Percentiles rank a stretch among this genome's conserved stretches.
phyloP scores from a whole-genome alignment of 2,797 vertebrate species.

The Arvicola amphibius region DNA sequence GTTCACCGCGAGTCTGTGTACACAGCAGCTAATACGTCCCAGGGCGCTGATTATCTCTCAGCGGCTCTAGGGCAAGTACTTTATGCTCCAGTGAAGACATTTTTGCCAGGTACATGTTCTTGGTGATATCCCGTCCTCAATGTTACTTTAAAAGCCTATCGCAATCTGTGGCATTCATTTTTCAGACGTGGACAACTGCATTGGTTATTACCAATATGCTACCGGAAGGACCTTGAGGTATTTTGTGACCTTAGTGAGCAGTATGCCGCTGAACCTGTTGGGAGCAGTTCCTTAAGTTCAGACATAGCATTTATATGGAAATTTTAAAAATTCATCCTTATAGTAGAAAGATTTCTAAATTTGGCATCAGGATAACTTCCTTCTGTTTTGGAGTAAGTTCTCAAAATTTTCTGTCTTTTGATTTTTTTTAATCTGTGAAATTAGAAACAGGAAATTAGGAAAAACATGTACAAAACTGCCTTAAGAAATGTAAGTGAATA shows the following conservation, averaged over 20 bases:
- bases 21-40: conserved; percentile 84
- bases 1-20: conserved; percentile 81
- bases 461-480: conserved; percentile 34
- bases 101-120: conserved; percentile 86
- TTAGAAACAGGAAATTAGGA: background rate
- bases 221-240: conserved; percentile 64
- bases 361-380: conserved; percentile 50
- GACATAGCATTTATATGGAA: conserved; percentile 8
- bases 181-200: conserved; percentile 82
- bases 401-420: conserved; percentile 33
- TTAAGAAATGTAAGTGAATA: conserved; percentile 18
- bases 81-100: conserved; percentile 85
- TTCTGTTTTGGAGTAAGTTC: conserved; percentile 41
- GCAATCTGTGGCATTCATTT: conserved; percentile 83
- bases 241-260: conserved; percentile 12
- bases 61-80: conserved; percentile 87
- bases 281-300: conserved; percentile 63
- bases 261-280: background rate
- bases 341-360: conserved; percentile 54
- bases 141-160: conserved; percentile 85
- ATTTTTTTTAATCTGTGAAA: conserved; percentile 44
- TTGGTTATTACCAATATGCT: conserved; percentile 84
- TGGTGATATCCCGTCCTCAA: conserved; percentile 83
- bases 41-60: conserved; percentile 85
- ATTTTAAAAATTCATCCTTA: conserved; percentile 6